Evolutionary conservation across 2,888 invertebrate genomes (phyloP), one percentile per base, ranked within the genome.

Genomic region (Scaptomyza cyrtandrae): DNA sequence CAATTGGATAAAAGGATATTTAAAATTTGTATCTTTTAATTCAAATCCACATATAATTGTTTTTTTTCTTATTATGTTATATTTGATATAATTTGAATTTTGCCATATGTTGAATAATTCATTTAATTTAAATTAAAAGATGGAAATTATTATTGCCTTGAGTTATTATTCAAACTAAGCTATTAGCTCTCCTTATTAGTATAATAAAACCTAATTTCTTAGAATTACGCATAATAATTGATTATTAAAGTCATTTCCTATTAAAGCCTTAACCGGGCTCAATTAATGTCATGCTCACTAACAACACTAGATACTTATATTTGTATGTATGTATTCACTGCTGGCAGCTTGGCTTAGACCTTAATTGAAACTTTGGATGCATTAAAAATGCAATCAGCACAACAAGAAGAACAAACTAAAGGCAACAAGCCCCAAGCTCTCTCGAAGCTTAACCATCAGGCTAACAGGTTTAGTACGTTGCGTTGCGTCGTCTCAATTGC

Each of bases 371-470:
- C 87, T 81, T 81, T 57, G 78, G 62, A 57, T 72, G 67, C 87
- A 86, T 81, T 81, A 87, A 82, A 82, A 85, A 82, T 82, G 88
- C 82, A 82, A 82, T 82, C 82, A 87, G 82, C 72, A 71, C 82
- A 87, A 78, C 83, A 59, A 58, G 72, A 50, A 39, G 14, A 39
- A n/a, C n/a, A 37, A 37, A n/a, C 37, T n/a, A 6, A 14, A n/a
- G 39, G 39, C 43, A 50, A n/a, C 19, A 50, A 19, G 16, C n/a
- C 16, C 16, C 37, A 45, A 57, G 41, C 37, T 29, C 29, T 53
- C 33, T 16, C 13, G 9, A 13, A 43, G 64, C 62, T 41, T 33
- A 65, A 39, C 54, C 66, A 65, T 53, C 59, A 54, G 63, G 64
- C 64, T 73, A 63, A 62, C 58, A 57, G 44, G 64, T 53, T 58